Evolutionary conservation across 2,113 vertebrate species (phyloP).

Genomic region (Cyphomyrus plagiostoma): DNA sequence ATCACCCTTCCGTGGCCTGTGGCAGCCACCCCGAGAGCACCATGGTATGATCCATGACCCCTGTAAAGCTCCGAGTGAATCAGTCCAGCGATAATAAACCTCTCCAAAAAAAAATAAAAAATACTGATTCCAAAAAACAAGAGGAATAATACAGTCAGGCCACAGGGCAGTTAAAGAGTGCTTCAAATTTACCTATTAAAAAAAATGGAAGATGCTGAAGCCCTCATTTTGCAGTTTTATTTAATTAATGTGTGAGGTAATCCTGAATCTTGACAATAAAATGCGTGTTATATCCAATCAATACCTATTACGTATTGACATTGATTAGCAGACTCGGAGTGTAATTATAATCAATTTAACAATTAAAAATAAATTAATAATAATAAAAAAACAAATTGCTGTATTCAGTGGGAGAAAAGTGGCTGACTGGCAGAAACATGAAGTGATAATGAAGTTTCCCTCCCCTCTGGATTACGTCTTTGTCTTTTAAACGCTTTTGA

Average conservation of each 20-base stretch:
- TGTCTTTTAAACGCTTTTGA: background rate
- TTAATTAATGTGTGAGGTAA: background rate
- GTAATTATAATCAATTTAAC: constrained; percentile 18
- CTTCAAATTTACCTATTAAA: background rate
- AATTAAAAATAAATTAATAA: constrained; percentile 6
- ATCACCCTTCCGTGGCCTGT: background rate
- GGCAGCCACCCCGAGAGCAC: background rate
- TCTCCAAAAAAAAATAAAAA: background rate
- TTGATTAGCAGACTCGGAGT: background rate
- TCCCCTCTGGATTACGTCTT: background rate
- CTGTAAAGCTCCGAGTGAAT: background rate
- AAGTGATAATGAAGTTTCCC: constrained; percentile 5
- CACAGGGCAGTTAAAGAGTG: background rate
- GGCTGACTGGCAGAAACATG: background rate
- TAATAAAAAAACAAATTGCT: background rate
- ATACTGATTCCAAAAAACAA: background rate
- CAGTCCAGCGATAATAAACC: background rate
- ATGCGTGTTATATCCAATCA: background rate
- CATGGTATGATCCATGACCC: background rate
- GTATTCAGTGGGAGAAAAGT: background rate
- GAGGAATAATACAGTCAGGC: background rate
- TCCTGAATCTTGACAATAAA: constrained; percentile 1
- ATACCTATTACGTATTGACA: constrained; percentile 13
- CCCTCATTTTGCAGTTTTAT: background rate
- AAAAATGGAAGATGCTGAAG: background rate